Base-by-base conservation (phyloP, 2,113 vertebrate species). In the Pheucticus melanocephalus region DNA sequence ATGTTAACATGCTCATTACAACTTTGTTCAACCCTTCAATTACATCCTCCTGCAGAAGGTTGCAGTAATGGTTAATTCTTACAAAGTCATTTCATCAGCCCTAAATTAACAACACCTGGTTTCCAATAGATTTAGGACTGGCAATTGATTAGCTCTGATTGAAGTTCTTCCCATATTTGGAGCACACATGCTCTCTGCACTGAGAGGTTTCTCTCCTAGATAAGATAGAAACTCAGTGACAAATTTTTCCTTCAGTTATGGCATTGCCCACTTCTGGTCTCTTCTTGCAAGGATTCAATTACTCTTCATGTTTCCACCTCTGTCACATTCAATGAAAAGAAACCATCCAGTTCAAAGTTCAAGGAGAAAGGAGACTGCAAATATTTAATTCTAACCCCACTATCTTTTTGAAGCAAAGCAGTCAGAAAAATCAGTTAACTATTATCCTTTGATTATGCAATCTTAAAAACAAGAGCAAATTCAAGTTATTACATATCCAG, bases 61-160 rank as follows among this genome's bases (percentile, higher is more conserved):
- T 94, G 47, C 77, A 77, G 86, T 75, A 94, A 91, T n/a, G n/a
- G n/a, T n/a, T n/a, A n/a, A n/a, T 79, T 94, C 96, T 53, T 95
- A 80, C 90, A 94, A 96, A 96, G 66, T 70, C 68, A 86, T 90
- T 95, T 80, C 68, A 94, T 86, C 83, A 92, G 71, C 50, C 68
- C 47, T 50, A 80, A 87, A 96, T 94, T 82, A 96, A 8, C 63
- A 86, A 86, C 86, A 95, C 59, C 86, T 92, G 66, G 71, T 80
- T 97, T 96, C 82, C 90, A 86, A 70, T 51, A 71, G 85, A 86
- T 90, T 92, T 93, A 92, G 30, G 45, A 57, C 54, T 86, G 50
- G 33, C 54, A 90, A 85, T 18, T 76, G 70, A 94, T 76, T 57
- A 73, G 66, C 75, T 66, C 71, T 66, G 59, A 95, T 39, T 86